Conservation (phyloP, 2,888 invertebrate species). For the Cordilura impudica region DNA sequence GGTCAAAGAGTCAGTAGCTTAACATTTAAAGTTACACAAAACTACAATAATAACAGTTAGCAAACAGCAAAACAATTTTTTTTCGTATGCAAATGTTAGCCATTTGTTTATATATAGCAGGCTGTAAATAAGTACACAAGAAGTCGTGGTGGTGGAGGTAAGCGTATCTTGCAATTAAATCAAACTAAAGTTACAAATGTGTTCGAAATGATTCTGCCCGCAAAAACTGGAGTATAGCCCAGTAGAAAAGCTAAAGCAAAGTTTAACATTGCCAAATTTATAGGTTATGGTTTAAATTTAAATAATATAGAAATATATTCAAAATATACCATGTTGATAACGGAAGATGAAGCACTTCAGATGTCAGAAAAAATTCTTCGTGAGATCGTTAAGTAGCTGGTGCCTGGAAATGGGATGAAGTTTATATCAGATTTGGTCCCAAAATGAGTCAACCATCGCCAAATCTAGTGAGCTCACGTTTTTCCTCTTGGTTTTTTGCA, state of each 20-base stretch:
- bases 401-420: no score
- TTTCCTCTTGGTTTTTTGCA: no score
- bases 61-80: slow-evolving; percentile 34
- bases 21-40: slow-evolving; percentile 50
- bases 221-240: not conserved
- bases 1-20: slow-evolving; percentile 51
- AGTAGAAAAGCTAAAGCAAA: not conserved
- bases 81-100: slow-evolving; percentile 50
- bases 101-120: slow-evolving; percentile 41
- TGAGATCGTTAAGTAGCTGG: no score
- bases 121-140: not conserved
- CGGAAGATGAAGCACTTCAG: not conserved
- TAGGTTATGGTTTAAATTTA: no score
- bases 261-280: no score
- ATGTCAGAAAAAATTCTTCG: not conserved
- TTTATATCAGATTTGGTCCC: no score
- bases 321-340: no score
- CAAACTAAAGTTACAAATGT: slow-evolving; percentile 44
- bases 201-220: slow-evolving; percentile 17
- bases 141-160: slow-evolving; percentile 10
- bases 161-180: slow-evolving; percentile 56
- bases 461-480: no score
- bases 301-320: no score
- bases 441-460: no score
- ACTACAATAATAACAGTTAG: slow-evolving; percentile 12